A percentile compares a stretch with the other conserved stretches of the same genome.
Conservation (phyloP, 2,113 vertebrate species). For the Prochilodus magdalenae region DNA sequence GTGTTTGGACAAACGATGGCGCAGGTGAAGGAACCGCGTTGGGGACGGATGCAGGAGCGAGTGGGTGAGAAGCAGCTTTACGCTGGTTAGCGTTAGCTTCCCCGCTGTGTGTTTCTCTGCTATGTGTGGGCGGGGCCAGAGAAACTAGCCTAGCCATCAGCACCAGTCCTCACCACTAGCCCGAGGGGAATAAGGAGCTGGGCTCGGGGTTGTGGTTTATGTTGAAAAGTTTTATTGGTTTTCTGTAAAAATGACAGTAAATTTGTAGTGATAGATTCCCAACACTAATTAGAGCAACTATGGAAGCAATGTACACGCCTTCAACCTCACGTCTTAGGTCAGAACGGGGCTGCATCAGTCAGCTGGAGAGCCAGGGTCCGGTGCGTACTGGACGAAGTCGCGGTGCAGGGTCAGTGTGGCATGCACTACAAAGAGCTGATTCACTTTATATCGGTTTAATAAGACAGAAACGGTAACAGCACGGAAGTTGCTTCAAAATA, state of each 20-base stretch:
- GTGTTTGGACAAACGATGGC: too few species aligned
- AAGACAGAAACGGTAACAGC: conserved; percentile 40
- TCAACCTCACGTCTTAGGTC: conserved; percentile 36
- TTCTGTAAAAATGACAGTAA: conserved; percentile 64
- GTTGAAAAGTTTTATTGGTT: conserved; percentile 62
- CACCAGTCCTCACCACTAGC: not conserved
- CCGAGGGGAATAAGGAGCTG: not conserved
- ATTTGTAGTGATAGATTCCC: conserved; percentile 53
- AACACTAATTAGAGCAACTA: conserved; percentile 40
- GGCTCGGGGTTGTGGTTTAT: conserved; percentile 22
- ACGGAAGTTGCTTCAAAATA: conserved; percentile 68
- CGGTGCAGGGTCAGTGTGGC: conserved; percentile 23
- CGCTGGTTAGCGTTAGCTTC: too few species aligned
- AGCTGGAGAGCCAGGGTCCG: not conserved
- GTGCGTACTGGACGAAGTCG: not conserved
- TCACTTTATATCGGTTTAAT: conserved; percentile 15
- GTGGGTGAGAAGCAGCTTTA: too few species aligned
- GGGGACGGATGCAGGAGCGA: too few species aligned
- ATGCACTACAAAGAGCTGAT: conserved; percentile 48
- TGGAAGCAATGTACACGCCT: conserved; percentile 54
- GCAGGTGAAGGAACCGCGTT: too few species aligned
- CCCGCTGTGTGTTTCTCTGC: too few species aligned
- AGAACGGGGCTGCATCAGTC: not conserved
- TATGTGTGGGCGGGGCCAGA: too few species aligned
- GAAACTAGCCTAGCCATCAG: too few species aligned